Evolutionary conservation across 2,888 invertebrate species (phyloP), one percentile per base, ranked within the genome.

Genomic region (Cabera pusaria): DNA sequence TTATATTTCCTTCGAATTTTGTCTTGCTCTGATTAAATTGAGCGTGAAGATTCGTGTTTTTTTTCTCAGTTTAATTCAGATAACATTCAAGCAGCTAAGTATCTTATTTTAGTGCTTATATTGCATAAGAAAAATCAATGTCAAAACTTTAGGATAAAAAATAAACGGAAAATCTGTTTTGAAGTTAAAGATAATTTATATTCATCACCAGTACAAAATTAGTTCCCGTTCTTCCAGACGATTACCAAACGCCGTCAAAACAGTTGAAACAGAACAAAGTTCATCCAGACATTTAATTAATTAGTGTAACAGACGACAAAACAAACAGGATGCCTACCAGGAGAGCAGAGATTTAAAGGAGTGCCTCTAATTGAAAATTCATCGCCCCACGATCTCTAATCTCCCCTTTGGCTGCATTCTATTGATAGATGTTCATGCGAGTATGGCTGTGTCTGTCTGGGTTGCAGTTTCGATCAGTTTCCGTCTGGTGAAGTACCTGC

Each of bases 391-490:
- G 46, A 53, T 53, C 52, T 46, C 44, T 49, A 53, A 53, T 49
- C 48, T 44, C 50, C 53, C 52, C 46, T 40, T 44, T 25, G 37
- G 27, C 34, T 41, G 45, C 14, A 42, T 31, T 43, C 32, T 34
- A 49, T 45, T 43, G 37, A 47, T 43, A 40, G 40, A 52, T 35
- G 43, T 18, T 26, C 9, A n/a, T n/a, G n/a, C n/a, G n/a, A n/a
- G n/a, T 40, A 29, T 40, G 26, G 14, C 36, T 55, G 44, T 61
- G 52, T 57, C 32, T 23, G 38, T 71, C 73, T 72, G 72, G 72
- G 66, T 41, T 64, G 74, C 72, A 70, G 64, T 64, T 72, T 73
- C 74, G 74, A 72, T 73, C 73, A 61, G 72, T 64, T 56, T 64
- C 58, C 57, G 67, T 64, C 66, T 68, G 58, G 37, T 50, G 52